Base-by-base conservation (phyloP, 2,888 invertebrate species). In the Drosophila pseudotakahashii region DNA sequence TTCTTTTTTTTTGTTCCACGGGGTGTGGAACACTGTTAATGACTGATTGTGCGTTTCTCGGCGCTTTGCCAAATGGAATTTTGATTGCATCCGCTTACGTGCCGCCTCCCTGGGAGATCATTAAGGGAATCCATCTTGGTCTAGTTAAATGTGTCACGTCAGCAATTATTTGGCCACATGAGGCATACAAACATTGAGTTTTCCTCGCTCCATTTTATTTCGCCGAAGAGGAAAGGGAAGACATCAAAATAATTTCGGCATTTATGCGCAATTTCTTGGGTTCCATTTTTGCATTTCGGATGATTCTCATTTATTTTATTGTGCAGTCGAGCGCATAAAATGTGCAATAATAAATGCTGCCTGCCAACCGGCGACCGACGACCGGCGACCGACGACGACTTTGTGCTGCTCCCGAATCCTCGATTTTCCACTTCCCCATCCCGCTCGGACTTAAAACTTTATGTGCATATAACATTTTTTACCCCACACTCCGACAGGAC, bases 81-180 rank as follows among this genome's bases (percentile, higher is more conserved):
- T 88, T 87, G 87, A 87, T 87, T 88, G 88, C 87, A 81, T 88
- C 87, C 87, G 87, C 77, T 81, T 86, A 79, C 86, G 86, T 84
- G 88, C 77, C 80, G 74, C 34, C 51, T 71, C 55, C 51, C 55
- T 55, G 61, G 70, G 48, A 63, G 47, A 53, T 63, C 47, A 54
- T 54, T 54, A 66, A 68, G 61, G 48, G 47, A 55, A 63, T 71
- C 51, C 51, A 44, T 57, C 63, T 71, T 71, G 72, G 64, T 71
- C 76, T 69, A 77, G 72, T 72, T 74, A 55, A 54, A 53, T 61
- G 37, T 50, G 83, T 80, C 78, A 78, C 81, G 81, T 78, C 67
- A 57, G 60, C 53, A 76, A 76, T 73, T 55, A 58, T 63, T 64
- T 61, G 57, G 45, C 72, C 71, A 71, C 71, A 71, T 71, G 64